A percentile compares a stretch with the other conserved stretches of the same genome.
phyloP scores from a whole-genome alignment of 2,888 invertebrate genomes.

The Phyto melanocephala region DNA sequence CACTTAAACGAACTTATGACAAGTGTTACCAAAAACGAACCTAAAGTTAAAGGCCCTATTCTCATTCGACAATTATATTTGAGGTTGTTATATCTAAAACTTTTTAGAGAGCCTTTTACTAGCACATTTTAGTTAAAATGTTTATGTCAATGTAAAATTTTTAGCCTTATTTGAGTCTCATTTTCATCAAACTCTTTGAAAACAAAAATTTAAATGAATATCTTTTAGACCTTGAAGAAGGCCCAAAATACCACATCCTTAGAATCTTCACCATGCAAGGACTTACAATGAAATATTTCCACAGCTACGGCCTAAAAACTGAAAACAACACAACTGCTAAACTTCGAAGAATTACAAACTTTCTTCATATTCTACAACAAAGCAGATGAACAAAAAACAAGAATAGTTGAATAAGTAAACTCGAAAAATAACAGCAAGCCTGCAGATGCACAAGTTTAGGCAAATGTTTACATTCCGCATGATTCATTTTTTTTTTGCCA shows the following conservation, averaged over 20 bases:
- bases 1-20: slow-evolving; percentile 25
- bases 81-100: no score
- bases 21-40: slow-evolving; percentile 38
- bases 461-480: slow-evolving; percentile 55
- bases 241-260: no score
- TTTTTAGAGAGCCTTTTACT: no score
- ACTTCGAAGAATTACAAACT: slow-evolving; percentile 55
- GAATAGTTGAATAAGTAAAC: neutral
- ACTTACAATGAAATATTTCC: neutral
- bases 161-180: no score
- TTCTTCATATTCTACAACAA: slow-evolving; percentile 40
- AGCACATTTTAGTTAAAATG: no score
- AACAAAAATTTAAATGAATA: no score
- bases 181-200: no score
- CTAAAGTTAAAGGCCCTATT: no score
- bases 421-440: neutral
- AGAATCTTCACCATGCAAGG: no score
- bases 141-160: no score
- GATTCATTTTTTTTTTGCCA: slow-evolving; percentile 57
- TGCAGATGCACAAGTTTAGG: slow-evolving; percentile 55
- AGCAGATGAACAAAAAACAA: neutral
- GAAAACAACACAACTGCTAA: slow-evolving; percentile 24
- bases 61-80: no score
- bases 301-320: slow-evolving; percentile 1
- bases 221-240: no score